These are phyloP conservation scores for Pangasianodon gigas DNA, from an alignment of 2,113 vertebrate genomes.

Conservation along the genomic window DNA sequence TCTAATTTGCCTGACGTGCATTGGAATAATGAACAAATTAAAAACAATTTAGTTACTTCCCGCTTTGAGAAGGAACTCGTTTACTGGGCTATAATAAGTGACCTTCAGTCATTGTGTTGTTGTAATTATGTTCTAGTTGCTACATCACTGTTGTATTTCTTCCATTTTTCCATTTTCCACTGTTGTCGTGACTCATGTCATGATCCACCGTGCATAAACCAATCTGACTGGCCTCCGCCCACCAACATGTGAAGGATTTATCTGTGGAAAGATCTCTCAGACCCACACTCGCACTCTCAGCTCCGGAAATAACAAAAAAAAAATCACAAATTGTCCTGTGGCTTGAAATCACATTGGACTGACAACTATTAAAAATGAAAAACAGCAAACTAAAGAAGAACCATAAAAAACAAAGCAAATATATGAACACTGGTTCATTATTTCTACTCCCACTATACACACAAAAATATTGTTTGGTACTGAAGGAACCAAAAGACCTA, in stretches of 20 bases:
- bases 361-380: too few species aligned
- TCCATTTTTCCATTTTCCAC: neutral
- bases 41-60: neutral
- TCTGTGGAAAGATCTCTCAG: neutral
- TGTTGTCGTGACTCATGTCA: neutral
- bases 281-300: neutral
- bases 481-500: neutral
- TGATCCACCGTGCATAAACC: neutral
- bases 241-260: neutral
- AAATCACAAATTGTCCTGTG: neutral
- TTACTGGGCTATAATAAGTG: neutral
- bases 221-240: neutral
- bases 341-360: neutral
- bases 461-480: neutral
- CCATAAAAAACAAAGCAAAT: neutral
- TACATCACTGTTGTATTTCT: neutral
- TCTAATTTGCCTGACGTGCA: neutral
- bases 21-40: neutral
- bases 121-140: neutral
- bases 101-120: neutral
- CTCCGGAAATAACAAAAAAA: neutral
- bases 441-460: neutral
- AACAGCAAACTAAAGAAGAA: neutral
- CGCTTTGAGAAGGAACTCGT: neutral
- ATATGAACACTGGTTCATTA: neutral